These are phyloP conservation scores for Gavia stellata DNA, from an alignment of 2,113 vertebrate species.

Conservation along the genomic window DNA sequence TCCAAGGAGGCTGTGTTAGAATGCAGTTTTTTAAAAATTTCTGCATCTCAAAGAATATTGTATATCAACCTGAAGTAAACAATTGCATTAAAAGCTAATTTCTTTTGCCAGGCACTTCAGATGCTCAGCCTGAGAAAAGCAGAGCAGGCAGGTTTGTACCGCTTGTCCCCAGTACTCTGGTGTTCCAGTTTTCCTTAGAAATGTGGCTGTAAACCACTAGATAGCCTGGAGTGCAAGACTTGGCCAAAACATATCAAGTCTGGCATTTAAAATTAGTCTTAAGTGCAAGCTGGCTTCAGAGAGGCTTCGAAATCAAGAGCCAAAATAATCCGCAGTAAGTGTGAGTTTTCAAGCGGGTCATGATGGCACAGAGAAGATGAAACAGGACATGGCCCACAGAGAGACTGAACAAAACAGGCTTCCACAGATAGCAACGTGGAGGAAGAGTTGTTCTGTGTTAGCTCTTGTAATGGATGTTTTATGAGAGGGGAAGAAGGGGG, in stretches of 20 bases:
- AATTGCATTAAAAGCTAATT: not conserved
- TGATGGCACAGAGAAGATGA: not conserved
- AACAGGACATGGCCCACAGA: not conserved
- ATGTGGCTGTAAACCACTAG: not conserved
- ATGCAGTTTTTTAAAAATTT: not conserved
- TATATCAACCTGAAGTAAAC: not conserved
- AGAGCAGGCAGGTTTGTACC: not conserved
- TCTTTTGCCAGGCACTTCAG: conserved; percentile 16
- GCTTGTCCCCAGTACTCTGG: not conserved
- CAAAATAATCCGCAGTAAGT: not conserved
- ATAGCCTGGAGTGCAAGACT: not conserved
- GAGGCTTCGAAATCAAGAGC: conserved; percentile 2
- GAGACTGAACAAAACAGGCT: not conserved
- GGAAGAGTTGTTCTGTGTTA: not conserved
- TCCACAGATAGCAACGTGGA: not conserved
- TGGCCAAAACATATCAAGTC: not conserved
- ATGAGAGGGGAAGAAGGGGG: not conserved
- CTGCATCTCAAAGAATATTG: not conserved
- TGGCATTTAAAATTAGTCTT: not conserved
- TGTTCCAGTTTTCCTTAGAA: not conserved
- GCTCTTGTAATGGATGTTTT: conserved; percentile 43
- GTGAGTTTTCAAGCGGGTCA: not conserved
- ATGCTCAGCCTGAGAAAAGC: conserved; percentile 8
- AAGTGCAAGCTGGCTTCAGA: not conserved
- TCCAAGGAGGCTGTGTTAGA: conserved; percentile 3